Evolutionary conservation across 2,888 invertebrate genomes (phyloP), one percentile per base, ranked within the genome.

Genomic region (Apodemia duryi): DNA sequence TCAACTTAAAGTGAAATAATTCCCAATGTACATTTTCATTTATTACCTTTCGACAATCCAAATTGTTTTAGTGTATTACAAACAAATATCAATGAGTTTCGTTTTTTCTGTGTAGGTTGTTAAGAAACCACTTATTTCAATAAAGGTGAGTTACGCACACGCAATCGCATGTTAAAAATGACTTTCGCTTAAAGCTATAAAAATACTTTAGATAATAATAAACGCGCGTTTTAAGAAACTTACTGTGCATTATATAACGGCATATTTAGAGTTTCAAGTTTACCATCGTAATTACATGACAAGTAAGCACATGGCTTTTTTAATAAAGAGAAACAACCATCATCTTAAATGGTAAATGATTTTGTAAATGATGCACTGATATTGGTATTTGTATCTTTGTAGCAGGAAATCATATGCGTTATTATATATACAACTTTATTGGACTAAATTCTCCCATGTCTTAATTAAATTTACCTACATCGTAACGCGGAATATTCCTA

Each of bases 161-260:
- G 86, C 86, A 81, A 85, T 86, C 84, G 85, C 85, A 84, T 85
- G 86, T 76, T 78, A 74, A 72, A 74, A 71, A 73, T 74, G 75
- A 77, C 76, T 79, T 66, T 71, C 66, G 71, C 75, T 76, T 75
- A 71, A 70, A 69, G 29, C 71, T 74, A 76, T 79, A 79, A 74
- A 69, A 70, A 69, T 70, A 67, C 67, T 65, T 62, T 60, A 65
- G 66, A 65, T 67, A 68, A 68, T 62, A 54, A 41, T 54, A 66
- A 65, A 66, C 66, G 68, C 65, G 41, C 63, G 62, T 61, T 62
- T 62, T 28, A 46, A 46, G 32, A 57, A 57, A 57, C 10, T 54
- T 9, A 28, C 10, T 29, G 28, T 54, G 29, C 2, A 28, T 54
- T 54, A 11, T 54, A 21, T 28, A 54, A 54, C 54, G 10, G 6